Evolutionary conservation across 2,113 vertebrate genomes (phyloP).

Genomic region (Papio anubis): DNA sequence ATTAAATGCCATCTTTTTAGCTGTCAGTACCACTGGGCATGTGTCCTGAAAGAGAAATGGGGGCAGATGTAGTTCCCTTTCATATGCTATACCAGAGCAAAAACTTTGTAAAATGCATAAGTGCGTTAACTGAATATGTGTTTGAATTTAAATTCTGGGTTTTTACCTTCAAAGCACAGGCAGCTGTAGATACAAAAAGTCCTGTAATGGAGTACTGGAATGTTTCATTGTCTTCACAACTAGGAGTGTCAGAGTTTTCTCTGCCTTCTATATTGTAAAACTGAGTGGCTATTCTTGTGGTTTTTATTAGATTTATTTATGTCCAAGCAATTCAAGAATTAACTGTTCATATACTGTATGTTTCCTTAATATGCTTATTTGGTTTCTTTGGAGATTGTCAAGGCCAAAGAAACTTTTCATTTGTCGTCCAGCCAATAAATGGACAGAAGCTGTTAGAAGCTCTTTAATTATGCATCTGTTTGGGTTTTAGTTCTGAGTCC

Average conservation of each 20-base stretch:
- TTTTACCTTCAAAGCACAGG: conserved; percentile 6
- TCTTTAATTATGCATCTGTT: neutral
- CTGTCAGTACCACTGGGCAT: neutral
- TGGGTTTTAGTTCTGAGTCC: conserved; percentile 5
- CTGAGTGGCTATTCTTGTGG: neutral
- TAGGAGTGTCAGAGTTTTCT: conserved; percentile 4
- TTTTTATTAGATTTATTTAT: conserved; percentile 53
- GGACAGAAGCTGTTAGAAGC: neutral
- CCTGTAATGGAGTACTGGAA: neutral
- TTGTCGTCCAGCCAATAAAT: neutral
- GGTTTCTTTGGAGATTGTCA: conserved; percentile 48
- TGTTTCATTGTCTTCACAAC: conserved; percentile 48
- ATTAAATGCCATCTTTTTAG: neutral
- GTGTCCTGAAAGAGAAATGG: conserved; percentile 3
- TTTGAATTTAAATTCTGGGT: conserved; percentile 34
- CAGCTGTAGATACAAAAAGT: conserved; percentile 39
- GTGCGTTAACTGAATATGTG: conserved; percentile 6
- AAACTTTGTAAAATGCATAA: conserved; percentile 49
- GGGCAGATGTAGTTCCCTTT: conserved; percentile 20
- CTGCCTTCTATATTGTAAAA: conserved; percentile 35
- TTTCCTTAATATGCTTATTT: conserved; percentile 25
- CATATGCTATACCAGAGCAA: neutral
- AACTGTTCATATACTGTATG: conserved; percentile 23
- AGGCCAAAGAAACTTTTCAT: conserved; percentile 9
- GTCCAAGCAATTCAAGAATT: conserved; percentile 27